phyloP scores from a whole-genome alignment of 2,888 invertebrate species.

The Schizotus pectinicornis region DNA sequence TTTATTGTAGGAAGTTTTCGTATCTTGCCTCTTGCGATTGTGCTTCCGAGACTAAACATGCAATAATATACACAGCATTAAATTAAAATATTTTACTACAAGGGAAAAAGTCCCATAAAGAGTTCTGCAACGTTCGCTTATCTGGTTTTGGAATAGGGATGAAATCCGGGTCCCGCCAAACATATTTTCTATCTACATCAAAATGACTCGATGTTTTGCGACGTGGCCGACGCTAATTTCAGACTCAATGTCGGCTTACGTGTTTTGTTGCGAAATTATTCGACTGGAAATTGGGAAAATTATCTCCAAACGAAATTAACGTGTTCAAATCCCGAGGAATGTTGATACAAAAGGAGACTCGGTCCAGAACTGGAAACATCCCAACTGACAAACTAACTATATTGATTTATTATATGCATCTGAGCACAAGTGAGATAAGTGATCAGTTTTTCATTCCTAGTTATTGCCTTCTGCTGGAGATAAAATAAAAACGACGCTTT shows the following conservation, averaged over 20 bases:
- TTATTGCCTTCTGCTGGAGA: constrained; percentile 23
- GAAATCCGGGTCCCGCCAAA: not conserved
- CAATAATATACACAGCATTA: constrained; percentile 1
- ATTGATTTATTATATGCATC: constrained; percentile 36
- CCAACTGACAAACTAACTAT: constrained; percentile 23
- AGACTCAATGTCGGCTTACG: not conserved
- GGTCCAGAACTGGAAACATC: not conserved
- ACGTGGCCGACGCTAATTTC: not conserved
- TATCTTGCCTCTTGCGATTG: constrained; percentile 14
- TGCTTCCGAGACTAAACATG: constrained; percentile 5
- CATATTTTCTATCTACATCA: not conserved
- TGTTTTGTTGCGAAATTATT: not conserved
- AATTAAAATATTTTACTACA: constrained; percentile 10
- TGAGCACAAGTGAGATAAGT: constrained; percentile 39
- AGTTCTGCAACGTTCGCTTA: not conserved
- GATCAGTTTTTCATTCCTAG: constrained; percentile 36
- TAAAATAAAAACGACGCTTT: constrained; percentile 37
- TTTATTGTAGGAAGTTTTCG: constrained; percentile 25
- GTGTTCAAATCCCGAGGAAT: not conserved
- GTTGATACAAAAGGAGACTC: too few species aligned
- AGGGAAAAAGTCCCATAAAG: not conserved
- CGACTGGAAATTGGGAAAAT: not conserved
- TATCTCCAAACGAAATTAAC: not conserved
- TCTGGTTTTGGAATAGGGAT: not conserved
- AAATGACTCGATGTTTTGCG: not conserved